A percentile compares a stretch with the other conserved stretches of the same genome.
phyloP scores from a whole-genome alignment of 2,797 vertebrate genomes.

The Pangasius djambal region DNA sequence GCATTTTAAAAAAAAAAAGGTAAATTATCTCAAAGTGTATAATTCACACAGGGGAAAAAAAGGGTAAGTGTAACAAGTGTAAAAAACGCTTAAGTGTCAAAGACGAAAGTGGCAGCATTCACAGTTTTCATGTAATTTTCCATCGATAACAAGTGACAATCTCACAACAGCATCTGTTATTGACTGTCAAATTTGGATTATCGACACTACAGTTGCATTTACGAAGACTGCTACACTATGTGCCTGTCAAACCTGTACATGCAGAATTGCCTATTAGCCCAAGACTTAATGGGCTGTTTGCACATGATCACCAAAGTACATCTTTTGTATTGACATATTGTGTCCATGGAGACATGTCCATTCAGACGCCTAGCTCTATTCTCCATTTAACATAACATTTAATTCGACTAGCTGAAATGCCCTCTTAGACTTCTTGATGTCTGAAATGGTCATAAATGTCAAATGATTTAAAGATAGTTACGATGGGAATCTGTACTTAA shows the following conservation, averaged over 20 bases:
- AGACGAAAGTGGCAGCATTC: neutral
- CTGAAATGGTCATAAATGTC: constrained; percentile 35
- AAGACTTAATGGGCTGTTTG: constrained; percentile 44
- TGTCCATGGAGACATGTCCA: constrained; percentile 32
- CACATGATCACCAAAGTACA: constrained; percentile 38
- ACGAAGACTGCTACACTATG: constrained; percentile 22
- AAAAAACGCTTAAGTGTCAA: constrained; percentile 20
- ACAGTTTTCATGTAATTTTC: constrained; percentile 32
- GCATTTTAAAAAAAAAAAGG: neutral
- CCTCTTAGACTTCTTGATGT: neutral
- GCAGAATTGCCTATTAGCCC: constrained; percentile 49
- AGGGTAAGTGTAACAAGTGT: neutral
- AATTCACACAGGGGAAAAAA: neutral
- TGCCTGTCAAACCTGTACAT: constrained; percentile 44
- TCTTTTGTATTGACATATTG: constrained; percentile 37
- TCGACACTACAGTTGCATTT: constrained; percentile 34
- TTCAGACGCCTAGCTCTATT: constrained; percentile 8
- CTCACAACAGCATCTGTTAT: constrained; percentile 36
- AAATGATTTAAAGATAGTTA: constrained; percentile 30
- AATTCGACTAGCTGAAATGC: neutral
- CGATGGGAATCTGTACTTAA: constrained; percentile 16
- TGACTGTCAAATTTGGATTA: constrained; percentile 52
- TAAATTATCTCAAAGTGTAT: constrained; percentile 10
- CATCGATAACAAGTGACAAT: constrained; percentile 45
- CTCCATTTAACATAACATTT: constrained; percentile 14